These are phyloP conservation scores for fruit fly (Drosophila melanogaster) DNA, from an alignment of 1,140 invertebrate species.

Conservation along the genomic window DNA sequence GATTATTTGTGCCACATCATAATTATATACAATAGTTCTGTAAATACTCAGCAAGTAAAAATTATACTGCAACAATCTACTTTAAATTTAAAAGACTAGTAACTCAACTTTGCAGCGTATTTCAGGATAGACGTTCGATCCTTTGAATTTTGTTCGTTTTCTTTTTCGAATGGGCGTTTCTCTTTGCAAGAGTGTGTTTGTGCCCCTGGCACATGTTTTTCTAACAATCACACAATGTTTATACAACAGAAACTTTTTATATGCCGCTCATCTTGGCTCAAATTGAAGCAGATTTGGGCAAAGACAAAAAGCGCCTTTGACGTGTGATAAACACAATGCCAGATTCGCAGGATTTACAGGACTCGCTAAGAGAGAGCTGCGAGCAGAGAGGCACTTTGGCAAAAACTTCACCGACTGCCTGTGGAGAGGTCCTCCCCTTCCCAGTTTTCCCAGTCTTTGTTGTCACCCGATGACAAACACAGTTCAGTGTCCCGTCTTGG, in stretches of 20 bases:
- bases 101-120: background rate
- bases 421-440: constrained; percentile 30
- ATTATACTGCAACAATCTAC: too few relatives aligned
- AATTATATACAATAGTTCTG: too few relatives aligned
- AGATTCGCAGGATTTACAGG: constrained; percentile 8
- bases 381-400: constrained; percentile 59
- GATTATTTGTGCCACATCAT: too few relatives aligned
- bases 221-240: constrained; percentile 82
- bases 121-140: background rate
- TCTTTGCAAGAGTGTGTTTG: constrained; percentile 14
- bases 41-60: too few relatives aligned
- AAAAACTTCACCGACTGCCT: constrained; percentile 67
- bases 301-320: constrained; percentile 82
- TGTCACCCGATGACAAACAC: constrained; percentile 64
- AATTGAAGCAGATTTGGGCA: constrained; percentile 79
- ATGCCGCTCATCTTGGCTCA: constrained; percentile 56
- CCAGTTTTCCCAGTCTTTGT: constrained; percentile 15
- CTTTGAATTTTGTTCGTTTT: background rate
- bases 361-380: background rate
- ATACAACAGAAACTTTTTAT: constrained; percentile 80
- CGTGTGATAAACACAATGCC: constrained; percentile 65
- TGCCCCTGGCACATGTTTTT: constrained; percentile 77
- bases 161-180: constrained; percentile 20
- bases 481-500: constrained; percentile 54
- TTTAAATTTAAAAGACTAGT: background rate